A percentile compares a stretch with the other conserved stretches of the same genome.
Evolutionary conservation across 37 sponge, comb jelly and placozoan species (phyloP).

Genomic region (Spongilla lacustris): DNA sequence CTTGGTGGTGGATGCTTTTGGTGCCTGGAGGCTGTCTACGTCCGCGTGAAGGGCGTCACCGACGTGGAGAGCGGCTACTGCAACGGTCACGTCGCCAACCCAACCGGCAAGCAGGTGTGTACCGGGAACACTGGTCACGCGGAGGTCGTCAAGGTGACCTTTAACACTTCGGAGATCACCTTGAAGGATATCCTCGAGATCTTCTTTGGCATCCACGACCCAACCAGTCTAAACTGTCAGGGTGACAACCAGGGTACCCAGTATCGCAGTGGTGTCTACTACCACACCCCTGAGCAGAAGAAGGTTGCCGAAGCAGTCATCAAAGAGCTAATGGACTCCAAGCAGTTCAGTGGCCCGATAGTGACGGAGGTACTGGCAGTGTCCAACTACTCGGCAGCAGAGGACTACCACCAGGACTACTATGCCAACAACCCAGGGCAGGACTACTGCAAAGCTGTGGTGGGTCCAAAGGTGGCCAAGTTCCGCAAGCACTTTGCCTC

Average conservation of each 20-base stretch:
- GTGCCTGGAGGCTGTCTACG: background rate
- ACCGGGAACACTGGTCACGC: constrained; percentile 8
- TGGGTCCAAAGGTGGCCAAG: background rate
- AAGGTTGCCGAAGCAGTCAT: background rate
- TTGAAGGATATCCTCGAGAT: background rate
- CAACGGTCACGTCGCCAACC: background rate
- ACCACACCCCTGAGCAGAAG: background rate
- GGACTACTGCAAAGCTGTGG: constrained; percentile 1
- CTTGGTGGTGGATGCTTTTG: constrained; percentile 18
- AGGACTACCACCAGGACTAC: constrained; percentile 27
- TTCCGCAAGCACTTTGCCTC: background rate
- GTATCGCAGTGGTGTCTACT: constrained; percentile 9
- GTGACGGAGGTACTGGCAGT: constrained; percentile 1
- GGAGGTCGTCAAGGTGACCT: constrained; percentile 11
- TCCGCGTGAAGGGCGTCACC: constrained; percentile 4
- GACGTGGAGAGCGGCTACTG: constrained; percentile 2
- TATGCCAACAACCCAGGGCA: background rate
- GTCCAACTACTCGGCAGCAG: background rate
- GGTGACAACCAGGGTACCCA: constrained; percentile 6
- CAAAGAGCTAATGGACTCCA: background rate
- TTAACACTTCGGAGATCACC: background rate
- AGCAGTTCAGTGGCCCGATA: background rate
- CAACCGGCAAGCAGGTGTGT: constrained; percentile 3
- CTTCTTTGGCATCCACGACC: constrained; percentile 14
- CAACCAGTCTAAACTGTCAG: constrained; percentile 3